These are phyloP conservation scores for Syngnathus floridae DNA, from an alignment of 2,113 vertebrate genomes.

Conservation along the genomic window DNA sequence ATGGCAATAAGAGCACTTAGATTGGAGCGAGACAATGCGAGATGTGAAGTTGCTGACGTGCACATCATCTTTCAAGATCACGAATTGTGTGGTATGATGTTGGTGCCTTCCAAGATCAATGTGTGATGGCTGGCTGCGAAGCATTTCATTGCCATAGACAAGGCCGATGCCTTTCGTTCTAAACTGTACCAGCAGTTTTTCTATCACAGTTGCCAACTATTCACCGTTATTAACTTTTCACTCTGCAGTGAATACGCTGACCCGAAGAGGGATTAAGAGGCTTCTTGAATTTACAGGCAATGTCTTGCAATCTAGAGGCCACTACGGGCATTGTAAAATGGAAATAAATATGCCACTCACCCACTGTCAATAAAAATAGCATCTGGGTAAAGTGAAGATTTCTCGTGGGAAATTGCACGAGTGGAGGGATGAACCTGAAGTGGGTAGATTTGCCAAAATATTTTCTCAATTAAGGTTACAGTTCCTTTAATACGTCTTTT, in stretches of 20 bases:
- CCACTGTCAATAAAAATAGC: neutral
- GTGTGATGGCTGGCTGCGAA: constrained; percentile 3
- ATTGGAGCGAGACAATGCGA: neutral
- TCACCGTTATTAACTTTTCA: constrained; percentile 3
- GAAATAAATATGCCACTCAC: neutral
- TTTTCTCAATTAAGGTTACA: no score
- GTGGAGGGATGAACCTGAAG: neutral
- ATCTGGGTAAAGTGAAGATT: neutral
- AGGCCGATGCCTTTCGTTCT: neutral
- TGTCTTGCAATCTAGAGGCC: neutral
- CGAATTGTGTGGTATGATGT: neutral
- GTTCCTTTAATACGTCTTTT: no score
- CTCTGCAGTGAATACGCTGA: constrained; percentile 7
- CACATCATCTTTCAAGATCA: neutral
- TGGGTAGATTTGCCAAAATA: neutral
- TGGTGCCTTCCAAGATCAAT: neutral
- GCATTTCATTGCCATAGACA: constrained; percentile 4
- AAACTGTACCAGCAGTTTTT: neutral
- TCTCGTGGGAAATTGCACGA: neutral
- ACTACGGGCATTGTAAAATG: neutral
- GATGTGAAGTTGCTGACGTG: constrained; percentile 2
- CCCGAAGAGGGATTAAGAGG: constrained; percentile 2
- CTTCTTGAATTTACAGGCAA: constrained; percentile 2
- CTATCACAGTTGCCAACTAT: neutral
- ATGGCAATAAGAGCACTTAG: neutral